phyloP scores from a whole-genome alignment of 2,888 invertebrate genomes.

The Napeogenes sylphis region DNA sequence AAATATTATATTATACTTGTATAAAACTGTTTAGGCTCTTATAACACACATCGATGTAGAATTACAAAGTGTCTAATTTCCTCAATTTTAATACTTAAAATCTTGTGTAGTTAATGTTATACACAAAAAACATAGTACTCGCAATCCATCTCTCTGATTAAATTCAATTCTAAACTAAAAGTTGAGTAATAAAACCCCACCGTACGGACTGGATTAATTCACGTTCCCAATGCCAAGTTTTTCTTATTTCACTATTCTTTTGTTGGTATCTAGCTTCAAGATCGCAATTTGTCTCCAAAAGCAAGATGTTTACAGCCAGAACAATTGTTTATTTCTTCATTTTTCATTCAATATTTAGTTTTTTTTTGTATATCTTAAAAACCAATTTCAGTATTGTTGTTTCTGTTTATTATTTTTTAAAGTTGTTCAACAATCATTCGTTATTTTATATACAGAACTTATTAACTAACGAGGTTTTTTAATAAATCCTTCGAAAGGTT shows the following conservation, averaged over 20 bases:
- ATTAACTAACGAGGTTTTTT: too few relatives aligned
- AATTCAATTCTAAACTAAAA: conserved; percentile 1
- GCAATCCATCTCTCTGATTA: conserved; percentile 2
- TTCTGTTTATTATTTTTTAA: not conserved
- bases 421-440: not conserved
- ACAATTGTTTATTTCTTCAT: conserved; percentile 20
- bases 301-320: conserved; percentile 16
- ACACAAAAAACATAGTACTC: not conserved
- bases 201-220: conserved; percentile 11
- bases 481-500: too few relatives aligned
- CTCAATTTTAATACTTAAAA: too few relatives aligned
- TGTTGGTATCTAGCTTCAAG: conserved; percentile 16
- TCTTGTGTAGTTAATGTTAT: not conserved
- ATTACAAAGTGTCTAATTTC: too few relatives aligned
- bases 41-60: too few relatives aligned
- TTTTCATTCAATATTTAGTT: conserved; percentile 18
- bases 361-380: conserved; percentile 16
- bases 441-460: not conserved
- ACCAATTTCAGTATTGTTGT: conserved; percentile 2
- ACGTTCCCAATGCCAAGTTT: conserved; percentile 9
- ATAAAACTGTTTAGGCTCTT: too few relatives aligned
- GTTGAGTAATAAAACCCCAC: conserved; percentile 8
- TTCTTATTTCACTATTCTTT: conserved; percentile 22
- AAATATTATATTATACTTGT: too few relatives aligned
- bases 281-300: conserved; percentile 23